Evolutionary conservation across 1,140 invertebrate genomes (phyloP).

Genomic region (Lycorma delicatula): DNA sequence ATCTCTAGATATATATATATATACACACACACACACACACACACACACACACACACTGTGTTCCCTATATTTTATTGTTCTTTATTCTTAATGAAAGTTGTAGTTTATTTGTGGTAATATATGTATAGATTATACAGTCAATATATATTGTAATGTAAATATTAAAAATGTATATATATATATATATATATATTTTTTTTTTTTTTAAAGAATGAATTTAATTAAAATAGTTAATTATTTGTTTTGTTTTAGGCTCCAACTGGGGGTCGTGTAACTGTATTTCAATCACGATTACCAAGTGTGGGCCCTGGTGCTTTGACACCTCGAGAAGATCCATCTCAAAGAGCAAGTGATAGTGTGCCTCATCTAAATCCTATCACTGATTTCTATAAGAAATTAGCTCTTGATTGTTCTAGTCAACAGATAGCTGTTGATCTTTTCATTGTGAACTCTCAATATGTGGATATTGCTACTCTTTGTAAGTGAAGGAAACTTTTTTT

Average conservation of each 20-base stretch:
- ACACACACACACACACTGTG: no score
- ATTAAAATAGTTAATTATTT: not conserved
- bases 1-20: no score
- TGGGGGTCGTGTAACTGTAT: conserved; percentile 89
- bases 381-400: conserved; percentile 97
- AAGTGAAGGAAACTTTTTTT: conserved; percentile 38
- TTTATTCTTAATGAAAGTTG: no score
- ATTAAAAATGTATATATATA: no score
- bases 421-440: conserved; percentile 96
- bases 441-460: conserved; percentile 85
- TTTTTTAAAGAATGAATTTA: conserved; percentile 1
- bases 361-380: conserved; percentile 85
- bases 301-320: conserved; percentile 81
- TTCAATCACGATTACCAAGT: conserved; percentile 87
- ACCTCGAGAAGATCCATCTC: conserved; percentile 77
- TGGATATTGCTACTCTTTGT: conserved; percentile 90
- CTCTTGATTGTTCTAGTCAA: conserved; percentile 91
- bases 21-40: no score
- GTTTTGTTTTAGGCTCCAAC: conserved; percentile 60
- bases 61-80: no score
- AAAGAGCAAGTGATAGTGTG: conserved; percentile 68
- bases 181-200: no score
- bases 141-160: no score
- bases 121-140: no score
- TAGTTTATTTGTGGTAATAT: no score